These are phyloP conservation scores for Strigamia transsilvanica DNA, from an alignment of 2,888 invertebrate genomes.

Conservation along the genomic window DNA sequence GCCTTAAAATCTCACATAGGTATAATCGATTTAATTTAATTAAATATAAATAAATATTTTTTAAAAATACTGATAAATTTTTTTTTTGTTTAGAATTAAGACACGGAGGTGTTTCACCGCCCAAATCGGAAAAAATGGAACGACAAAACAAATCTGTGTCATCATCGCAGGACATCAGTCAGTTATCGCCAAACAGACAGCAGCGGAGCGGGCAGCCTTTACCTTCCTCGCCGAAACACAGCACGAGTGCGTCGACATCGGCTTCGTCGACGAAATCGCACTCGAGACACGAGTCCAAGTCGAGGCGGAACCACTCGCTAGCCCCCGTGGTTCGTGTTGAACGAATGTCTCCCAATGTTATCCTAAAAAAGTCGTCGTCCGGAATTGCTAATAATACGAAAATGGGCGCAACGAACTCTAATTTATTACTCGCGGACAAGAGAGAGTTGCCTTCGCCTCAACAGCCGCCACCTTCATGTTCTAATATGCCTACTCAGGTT, in stretches of 20 bases:
- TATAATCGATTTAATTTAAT: slow-evolving; percentile 59
- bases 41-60: too few species aligned
- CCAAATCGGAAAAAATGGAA: slow-evolving; percentile 52
- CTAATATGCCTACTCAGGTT: slow-evolving; percentile 16
- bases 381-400: slow-evolving; percentile 51
- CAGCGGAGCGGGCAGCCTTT: slow-evolving; percentile 25
- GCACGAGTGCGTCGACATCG: slow-evolving; percentile 9
- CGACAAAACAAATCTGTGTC: slow-evolving; percentile 48
- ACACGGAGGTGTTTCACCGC: slow-evolving; percentile 53
- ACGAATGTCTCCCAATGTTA: slow-evolving; percentile 60
- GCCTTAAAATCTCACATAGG: slow-evolving; percentile 78
- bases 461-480: slow-evolving; percentile 55
- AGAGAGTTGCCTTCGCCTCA: slow-evolving; percentile 57
- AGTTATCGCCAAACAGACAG: slow-evolving; percentile 50
- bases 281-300: slow-evolving; percentile 49
- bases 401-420: not conserved
- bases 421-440: slow-evolving; percentile 54
- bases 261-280: slow-evolving; percentile 48
- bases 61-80: not conserved
- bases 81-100: slow-evolving; percentile 54
- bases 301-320: slow-evolving; percentile 60
- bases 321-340: slow-evolving; percentile 63
- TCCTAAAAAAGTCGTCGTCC: slow-evolving; percentile 55
- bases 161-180: slow-evolving; percentile 51
- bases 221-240: slow-evolving; percentile 50